Evolutionary conservation across 2,113 vertebrate species (phyloP).

Genomic region (Elephantulus edwardii): DNA sequence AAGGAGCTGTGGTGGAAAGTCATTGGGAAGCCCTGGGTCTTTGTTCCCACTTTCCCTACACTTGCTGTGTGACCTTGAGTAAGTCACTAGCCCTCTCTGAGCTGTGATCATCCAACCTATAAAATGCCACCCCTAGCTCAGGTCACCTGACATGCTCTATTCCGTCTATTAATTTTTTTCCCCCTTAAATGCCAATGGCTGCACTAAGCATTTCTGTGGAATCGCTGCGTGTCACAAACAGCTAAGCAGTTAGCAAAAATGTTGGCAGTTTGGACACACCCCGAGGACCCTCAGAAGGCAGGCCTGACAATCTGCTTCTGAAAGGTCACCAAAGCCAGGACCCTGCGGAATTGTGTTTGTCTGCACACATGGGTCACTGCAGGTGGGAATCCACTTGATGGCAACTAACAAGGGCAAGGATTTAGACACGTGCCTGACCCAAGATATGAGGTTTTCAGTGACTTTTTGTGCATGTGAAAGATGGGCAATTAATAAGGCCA

Average conservation of each 20-base stretch:
- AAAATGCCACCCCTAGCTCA: background rate
- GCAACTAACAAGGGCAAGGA: background rate
- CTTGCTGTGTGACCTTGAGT: background rate
- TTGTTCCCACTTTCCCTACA: background rate
- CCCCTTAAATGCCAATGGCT: background rate
- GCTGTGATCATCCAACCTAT: background rate
- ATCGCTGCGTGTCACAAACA: background rate
- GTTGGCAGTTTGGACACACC: background rate
- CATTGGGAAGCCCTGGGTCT: background rate
- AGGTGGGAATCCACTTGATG: background rate
- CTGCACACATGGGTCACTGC: background rate
- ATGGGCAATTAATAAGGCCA: too few species aligned
- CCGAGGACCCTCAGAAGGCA: background rate
- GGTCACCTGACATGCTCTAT: background rate
- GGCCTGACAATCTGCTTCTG: background rate
- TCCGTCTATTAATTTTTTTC: background rate
- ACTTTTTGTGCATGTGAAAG: too few species aligned
- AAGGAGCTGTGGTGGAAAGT: background rate
- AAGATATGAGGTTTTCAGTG: too few species aligned
- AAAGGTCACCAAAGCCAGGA: background rate
- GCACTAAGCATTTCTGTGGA: background rate
- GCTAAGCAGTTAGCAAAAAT: background rate
- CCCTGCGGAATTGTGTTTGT: background rate
- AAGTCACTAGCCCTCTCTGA: background rate
- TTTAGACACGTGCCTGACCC: too few species aligned